Base-by-base conservation (phyloP, 2,113 vertebrate species). In the Labeo rohita region DNA sequence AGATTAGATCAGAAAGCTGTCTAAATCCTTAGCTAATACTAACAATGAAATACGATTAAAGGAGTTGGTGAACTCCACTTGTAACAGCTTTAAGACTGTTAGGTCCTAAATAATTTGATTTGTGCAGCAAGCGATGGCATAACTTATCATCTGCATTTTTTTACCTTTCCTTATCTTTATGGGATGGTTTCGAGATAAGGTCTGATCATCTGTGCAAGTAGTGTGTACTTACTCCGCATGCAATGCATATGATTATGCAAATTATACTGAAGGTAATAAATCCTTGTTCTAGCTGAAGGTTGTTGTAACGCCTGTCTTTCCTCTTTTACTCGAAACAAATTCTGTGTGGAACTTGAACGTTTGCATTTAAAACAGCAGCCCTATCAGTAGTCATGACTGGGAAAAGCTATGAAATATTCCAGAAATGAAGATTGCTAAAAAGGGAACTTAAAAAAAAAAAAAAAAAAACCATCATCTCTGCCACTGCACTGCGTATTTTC, bases 211-310 rank as follows among this genome's bases (percentile, higher is more conserved):
- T 90, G 88, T 92, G 93, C 92, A 92, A 90, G 90, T 90, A 78
- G 87, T 92, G 91, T 93, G 92, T 94, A 92, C 91, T 89, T 87
- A 89, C 90, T 59, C 93, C 86, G 90, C 93, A 92, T 92, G 92
- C 90, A 87, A 91, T 91, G 93, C 93, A 94, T 95, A 91, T 92
- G 91, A 94, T 95, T 94, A 95, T 95, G 94, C 93, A 94, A 93
- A 95, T 94, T 10, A 52, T 7, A 84, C 49, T 90, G 86, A 88
- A 93, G 91, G 92, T 92, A 89, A 93, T 93, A 93, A 94, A 94
- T 93, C 92, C 92, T 88, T 88, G 88, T 92, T 92, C 83, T 85
- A 90, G 91, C 87, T 88, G 34, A 79, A 88, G 90, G 89, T 86
- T 84, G 80, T 86, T 72, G 45, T 68, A 45, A 45, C n/a, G 52